Conservation (phyloP, 2,888 invertebrate genomes). For the Coelopa pilipes region DNA sequence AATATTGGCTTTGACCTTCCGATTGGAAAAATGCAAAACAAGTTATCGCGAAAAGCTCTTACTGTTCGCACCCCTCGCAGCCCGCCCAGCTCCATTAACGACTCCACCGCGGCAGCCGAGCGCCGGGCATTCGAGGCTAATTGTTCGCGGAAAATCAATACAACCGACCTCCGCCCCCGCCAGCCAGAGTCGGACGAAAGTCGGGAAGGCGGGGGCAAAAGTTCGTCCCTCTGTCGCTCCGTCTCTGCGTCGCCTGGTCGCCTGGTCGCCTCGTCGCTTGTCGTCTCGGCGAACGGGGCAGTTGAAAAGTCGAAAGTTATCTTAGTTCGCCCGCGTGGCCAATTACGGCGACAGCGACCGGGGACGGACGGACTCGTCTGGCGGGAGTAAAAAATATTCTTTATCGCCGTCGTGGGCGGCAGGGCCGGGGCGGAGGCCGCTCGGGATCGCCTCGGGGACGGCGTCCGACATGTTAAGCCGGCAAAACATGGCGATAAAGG, state of each 20-base stretch:
- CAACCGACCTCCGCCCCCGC: not conserved
- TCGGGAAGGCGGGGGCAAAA: not conserved
- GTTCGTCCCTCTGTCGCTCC: not conserved
- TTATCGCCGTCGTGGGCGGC: no score
- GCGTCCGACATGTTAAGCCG: slow-evolving; percentile 12
- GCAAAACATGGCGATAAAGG: slow-evolving; percentile 2
- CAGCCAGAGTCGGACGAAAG: not conserved
- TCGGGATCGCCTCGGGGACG: not conserved
- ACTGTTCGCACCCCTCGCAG: not conserved
- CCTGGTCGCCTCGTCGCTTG: no score
- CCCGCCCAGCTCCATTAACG: not conserved
- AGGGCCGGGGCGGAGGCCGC: no score
- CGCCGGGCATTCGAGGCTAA: not conserved
- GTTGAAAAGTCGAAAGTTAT: slow-evolving; percentile 23
- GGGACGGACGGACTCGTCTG: not conserved
- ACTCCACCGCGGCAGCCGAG: not conserved
- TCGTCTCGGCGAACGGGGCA: not conserved
- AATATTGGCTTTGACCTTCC: no score
- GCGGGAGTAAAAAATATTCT: not conserved
- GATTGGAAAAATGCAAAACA: no score
- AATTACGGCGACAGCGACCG: slow-evolving; percentile 11
- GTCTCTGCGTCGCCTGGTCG: no score
- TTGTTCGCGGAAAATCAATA: slow-evolving; percentile 17
- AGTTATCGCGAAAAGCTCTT: no score
- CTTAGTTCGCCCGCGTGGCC: slow-evolving; percentile 17